Evolutionary conservation across 2,888 invertebrate species (phyloP).

Genomic region (Colletes collaris): DNA sequence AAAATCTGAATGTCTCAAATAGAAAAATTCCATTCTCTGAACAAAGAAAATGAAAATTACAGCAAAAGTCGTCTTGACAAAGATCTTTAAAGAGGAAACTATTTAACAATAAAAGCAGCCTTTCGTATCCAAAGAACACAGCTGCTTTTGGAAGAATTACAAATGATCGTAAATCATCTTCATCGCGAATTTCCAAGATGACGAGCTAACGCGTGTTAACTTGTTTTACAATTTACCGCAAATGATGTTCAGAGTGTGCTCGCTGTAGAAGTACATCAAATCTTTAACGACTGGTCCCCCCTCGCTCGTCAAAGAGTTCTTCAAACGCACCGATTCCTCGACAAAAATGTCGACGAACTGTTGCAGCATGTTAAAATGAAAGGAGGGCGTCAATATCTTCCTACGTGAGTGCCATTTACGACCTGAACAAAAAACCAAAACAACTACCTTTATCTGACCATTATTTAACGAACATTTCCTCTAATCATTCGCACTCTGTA

Average conservation of each 20-base stretch:
- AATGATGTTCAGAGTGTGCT: slow-evolving; percentile 87
- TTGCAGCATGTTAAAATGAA: slow-evolving; percentile 87
- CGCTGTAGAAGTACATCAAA: slow-evolving; percentile 85
- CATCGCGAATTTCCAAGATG: too few species aligned
- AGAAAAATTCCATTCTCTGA: too few species aligned
- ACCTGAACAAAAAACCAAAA: slow-evolving; percentile 74
- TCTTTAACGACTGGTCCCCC: slow-evolving; percentile 80
- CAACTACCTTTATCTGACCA: not conserved
- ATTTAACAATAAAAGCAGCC: too few species aligned
- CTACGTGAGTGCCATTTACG: slow-evolving; percentile 86
- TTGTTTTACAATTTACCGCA: slow-evolving; percentile 85
- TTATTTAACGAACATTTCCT: too few species aligned
- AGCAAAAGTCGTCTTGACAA: too few species aligned
- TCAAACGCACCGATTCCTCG: slow-evolving; percentile 82
- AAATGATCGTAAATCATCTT: too few species aligned
- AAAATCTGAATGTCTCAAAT: too few species aligned
- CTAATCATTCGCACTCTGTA: too few species aligned
- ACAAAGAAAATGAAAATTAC: too few species aligned
- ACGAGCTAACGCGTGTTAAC: not conserved
- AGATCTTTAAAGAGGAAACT: too few species aligned
- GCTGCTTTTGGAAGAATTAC: too few species aligned
- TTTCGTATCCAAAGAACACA: too few species aligned
- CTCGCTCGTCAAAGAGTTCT: slow-evolving; percentile 74
- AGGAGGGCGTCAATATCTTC: slow-evolving; percentile 87
- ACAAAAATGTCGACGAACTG: slow-evolving; percentile 81